Percentiles rank a stretch among this genome's conserved stretches.
Conservation (phyloP, 2,888 invertebrate species). For the Xestia c-nigrum region DNA sequence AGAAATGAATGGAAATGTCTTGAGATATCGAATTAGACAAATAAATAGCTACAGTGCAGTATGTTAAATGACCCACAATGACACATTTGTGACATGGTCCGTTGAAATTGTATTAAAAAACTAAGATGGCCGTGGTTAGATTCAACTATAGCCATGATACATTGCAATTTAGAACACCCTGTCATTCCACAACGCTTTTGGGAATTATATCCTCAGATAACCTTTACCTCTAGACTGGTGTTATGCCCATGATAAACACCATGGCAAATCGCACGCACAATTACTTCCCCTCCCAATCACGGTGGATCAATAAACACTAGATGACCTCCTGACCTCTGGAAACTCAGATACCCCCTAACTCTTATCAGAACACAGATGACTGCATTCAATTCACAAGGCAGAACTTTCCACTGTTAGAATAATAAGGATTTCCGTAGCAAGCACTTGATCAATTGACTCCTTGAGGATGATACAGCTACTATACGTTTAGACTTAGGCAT, state of each 20-base stretch:
- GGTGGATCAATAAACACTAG: constrained; percentile 18
- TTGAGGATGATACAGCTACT: background rate
- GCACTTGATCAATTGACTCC: constrained; percentile 16
- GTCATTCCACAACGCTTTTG: background rate
- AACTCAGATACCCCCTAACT: constrained; percentile 15
- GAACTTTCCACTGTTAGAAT: constrained; percentile 31
- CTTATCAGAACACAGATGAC: constrained; percentile 49
- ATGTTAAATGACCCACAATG: background rate
- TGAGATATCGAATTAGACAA: background rate
- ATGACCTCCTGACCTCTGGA: constrained; percentile 31
- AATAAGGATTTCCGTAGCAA: constrained; percentile 37
- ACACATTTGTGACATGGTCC: background rate
- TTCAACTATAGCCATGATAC: background rate
- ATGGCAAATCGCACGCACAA: background rate
- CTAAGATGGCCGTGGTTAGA: background rate
- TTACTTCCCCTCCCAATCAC: constrained; percentile 5
- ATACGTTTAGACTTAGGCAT: background rate
- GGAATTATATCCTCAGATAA: background rate
- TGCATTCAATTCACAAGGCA: constrained; percentile 22
- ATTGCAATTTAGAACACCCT: background rate
- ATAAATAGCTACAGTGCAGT: background rate
- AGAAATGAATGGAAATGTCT: background rate
- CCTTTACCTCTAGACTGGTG: background rate
- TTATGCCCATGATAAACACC: background rate
- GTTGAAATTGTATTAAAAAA: background rate